Evolutionary conservation across 2,113 vertebrate genomes (phyloP), one percentile per base, ranked within the genome.

Genomic region (Cairina moschata): DNA sequence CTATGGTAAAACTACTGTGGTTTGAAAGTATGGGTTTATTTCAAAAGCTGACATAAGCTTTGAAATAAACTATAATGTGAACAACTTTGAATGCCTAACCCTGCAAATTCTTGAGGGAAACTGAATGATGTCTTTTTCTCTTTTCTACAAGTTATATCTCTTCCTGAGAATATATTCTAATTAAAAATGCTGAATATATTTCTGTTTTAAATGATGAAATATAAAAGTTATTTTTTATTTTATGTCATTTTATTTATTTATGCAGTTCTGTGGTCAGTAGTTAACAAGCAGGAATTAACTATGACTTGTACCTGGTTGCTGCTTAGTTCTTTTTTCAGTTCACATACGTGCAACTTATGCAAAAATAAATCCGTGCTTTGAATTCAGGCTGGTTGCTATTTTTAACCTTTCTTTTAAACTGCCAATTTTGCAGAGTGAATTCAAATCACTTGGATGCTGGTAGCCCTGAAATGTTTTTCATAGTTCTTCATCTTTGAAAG

Each of bases 261-360:
- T 63, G 23, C 26, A 62, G 3, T 92, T 88, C 31, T 86, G 63
- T 77, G 38, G 46, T 78, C 44, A 67, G n/a, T 72, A 63, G 59
- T 83, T 77, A 81, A 26, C 50, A 77, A 62, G 22, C 42, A 59
- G 67, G 16, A 93, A n/a, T 73, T 73, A 69, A 79, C 36, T 68
- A 31, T 95, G 68, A 20, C 44, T 80, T 93, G 83, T 77, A 74
- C 56, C 31, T 91, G 28, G 31, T 22, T 71, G 16, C 36, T 77
- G 17, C 56, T 86, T 91, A 40, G 86, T 95, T 93, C 12, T 88
- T 46, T 95, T 88, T 60, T 86, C 17, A 21, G 40, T 77, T 91
- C 23, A 25, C 28, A 32, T 67, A 40, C 17, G 5, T 44, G 38
- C 32, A 65, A 40, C 31, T 77, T 86, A 22, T 13, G 67, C 23